Evolutionary conservation across 2,113 vertebrate genomes (phyloP).

Genomic region (Rhombomys opimus): DNA sequence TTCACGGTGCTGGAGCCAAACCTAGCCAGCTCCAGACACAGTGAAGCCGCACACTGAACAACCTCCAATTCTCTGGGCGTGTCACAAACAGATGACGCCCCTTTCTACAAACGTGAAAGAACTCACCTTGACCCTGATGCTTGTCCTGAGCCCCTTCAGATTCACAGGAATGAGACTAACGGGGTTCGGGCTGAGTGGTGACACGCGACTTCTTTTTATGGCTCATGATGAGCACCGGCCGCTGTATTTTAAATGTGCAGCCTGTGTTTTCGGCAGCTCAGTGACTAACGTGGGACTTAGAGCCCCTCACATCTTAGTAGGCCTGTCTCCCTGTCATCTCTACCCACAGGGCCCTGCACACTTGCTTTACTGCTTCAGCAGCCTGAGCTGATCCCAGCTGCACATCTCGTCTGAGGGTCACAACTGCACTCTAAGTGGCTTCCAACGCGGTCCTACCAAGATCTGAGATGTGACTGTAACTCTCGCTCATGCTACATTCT

Average conservation of each 20-base stretch:
- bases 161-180: background rate
- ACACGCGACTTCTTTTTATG: background rate
- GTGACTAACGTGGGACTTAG: fast-evolving
- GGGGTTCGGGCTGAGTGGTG: too few species aligned
- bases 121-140: background rate
- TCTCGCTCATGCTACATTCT: background rate
- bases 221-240: background rate
- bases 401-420: background rate
- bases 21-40: fast-evolving
- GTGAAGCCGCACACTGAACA: too few species aligned
- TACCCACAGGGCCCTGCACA: background rate
- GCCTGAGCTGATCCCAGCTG: background rate
- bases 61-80: background rate
- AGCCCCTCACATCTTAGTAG: background rate
- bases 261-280: background rate
- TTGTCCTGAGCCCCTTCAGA: background rate
- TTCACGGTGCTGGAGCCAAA: background rate
- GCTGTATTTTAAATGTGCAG: background rate
- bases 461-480: background rate
- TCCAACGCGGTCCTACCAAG: background rate
- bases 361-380: background rate
- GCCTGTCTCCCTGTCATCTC: fast-evolving
- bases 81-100: background rate
- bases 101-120: background rate
- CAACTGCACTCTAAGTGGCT: background rate